Base-by-base conservation (phyloP, 2,113 vertebrate genomes). In the Setophaga petechia region DNA sequence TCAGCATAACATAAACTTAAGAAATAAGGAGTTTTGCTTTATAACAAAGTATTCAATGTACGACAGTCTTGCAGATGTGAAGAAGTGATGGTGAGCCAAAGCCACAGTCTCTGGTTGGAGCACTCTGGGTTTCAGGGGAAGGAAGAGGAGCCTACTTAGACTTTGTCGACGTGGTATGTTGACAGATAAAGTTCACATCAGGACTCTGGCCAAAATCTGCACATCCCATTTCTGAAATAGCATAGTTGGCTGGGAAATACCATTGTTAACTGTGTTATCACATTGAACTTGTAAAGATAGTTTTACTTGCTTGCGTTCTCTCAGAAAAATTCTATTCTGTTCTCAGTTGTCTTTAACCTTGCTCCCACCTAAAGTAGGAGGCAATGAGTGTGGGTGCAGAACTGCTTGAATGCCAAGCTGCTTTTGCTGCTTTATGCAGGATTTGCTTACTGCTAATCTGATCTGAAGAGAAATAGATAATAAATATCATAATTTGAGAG, bases 151-250 rank as follows among this genome's bases (percentile, higher is more conserved):
- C 39, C n/a, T 31, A 15, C 82, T 84, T 62, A 47, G 25, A 54
- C 58, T 84, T 78, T 93, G 76, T 94, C 62, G 63, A 78, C 17
- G 24, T 95, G 89, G 52, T 74, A 25, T 89, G 89, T 84, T 95
- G 93, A 72, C 69, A 90, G 84, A 84, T 91, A 28, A 72, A 97
- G 74, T 79, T 92, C 81, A 87, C 1, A 9, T 52, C 41, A 51
- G 78, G 71, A 65, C 61, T 61, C 44, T 15, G 37, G 80, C 94
- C 84, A 94, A 81, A 67, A 55, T 31, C 27, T 74, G 47, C 58
- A 55, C 13, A 35, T 91, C 78, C 15, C n/a, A 33, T 22, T 72
- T 75, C 57, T 93, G 46, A 84, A 69, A 46, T 16, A 27, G 20
- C 8, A 11, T n/a, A 51, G 35, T 31, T 84, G 84, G 51, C 80